Base-by-base conservation (phyloP, 2,797 vertebrate genomes). In the Fistularia tabacaria region DNA sequence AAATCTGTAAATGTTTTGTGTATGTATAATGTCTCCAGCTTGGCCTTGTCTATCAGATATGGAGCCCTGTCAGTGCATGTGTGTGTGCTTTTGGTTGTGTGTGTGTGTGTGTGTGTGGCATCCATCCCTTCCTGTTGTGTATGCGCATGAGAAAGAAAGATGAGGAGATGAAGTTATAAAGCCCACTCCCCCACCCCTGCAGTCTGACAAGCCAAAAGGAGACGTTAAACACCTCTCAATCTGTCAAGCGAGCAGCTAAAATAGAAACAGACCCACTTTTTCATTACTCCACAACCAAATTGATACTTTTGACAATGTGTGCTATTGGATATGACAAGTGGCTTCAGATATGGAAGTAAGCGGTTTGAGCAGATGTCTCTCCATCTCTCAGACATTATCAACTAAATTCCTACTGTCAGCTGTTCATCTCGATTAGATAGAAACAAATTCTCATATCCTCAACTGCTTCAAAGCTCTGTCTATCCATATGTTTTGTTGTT, bases 161-260 rank as follows among this genome's bases (percentile, higher is more conserved):
- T 75, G 83, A 79, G 76, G 70, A 83, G 85, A 88, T 81, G 84
- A 84, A 85, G 85, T 88, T 88, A 76, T 80, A 74, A 83, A 76
- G 68, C 53, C 44, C 59, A 52, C 58, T 57, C 10, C 25, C 60
- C 14, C 50, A 36, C 60, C 38, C 10, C 49, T 43, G 41, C 57
- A 36, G 44, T 62, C 76, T 80, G 86, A 80, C 82, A 81, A 85
- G 80, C 76, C 78, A 83, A 82, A 89, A 85, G 71, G 81, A 89
- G 85, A 83, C 71, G 82, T 82, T 89, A 88, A 89, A 89, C 82
- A 88, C 83, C 84, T 83, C 77, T 86, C 81, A 84, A 85, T 87
- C 85, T 88, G 86, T 85, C 88, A 86, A 79, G 74, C 62, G 73
- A 72, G 84, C 77, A 57, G 67, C 81, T 84, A 77, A 84, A 85